phyloP scores from a whole-genome alignment of 1,140 invertebrate genomes.

The Rhynchophorus ferrugineus region DNA sequence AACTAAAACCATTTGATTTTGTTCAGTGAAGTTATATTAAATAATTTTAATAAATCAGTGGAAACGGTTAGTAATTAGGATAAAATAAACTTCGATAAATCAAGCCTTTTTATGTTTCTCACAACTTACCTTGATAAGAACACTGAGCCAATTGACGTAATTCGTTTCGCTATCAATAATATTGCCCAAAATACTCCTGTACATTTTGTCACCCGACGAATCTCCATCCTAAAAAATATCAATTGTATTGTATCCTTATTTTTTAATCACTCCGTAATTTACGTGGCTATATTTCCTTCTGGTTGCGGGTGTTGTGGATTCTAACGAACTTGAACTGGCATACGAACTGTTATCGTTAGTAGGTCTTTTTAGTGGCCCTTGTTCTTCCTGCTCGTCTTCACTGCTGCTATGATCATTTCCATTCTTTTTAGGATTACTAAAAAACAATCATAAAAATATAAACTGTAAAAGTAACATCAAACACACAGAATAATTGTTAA shows the following conservation, averaged over 20 bases:
- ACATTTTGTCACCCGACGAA: conserved; percentile 65
- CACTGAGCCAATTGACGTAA: conserved; percentile 82
- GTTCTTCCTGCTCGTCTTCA: conserved; percentile 43
- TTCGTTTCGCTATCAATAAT: conserved; percentile 85
- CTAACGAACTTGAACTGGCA: conserved; percentile 42
- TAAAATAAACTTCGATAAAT: conserved; percentile 6
- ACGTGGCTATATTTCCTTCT: conserved; percentile 38
- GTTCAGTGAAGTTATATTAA: too few species aligned
- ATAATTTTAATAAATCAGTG: too few species aligned
- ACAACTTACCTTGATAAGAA: conserved; percentile 79
- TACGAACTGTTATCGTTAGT: conserved; percentile 36
- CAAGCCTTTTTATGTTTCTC: too few species aligned
- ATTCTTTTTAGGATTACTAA: conserved; percentile 28
- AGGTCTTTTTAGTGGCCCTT: conserved; percentile 32
- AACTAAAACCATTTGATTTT: too few species aligned
- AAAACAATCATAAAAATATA: background rate
- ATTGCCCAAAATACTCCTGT: conserved; percentile 75
- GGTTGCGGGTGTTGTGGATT: conserved; percentile 37
- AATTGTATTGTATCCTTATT: background rate
- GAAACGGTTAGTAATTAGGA: background rate
- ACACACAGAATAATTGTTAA: background rate
- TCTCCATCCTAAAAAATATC: conserved; percentile 28
- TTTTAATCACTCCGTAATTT: conserved; percentile 4
- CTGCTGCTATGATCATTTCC: conserved; percentile 36
- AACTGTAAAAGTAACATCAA: background rate